Conservation (phyloP, 2,797 vertebrate genomes). For the Malacoraja senta region DNA sequence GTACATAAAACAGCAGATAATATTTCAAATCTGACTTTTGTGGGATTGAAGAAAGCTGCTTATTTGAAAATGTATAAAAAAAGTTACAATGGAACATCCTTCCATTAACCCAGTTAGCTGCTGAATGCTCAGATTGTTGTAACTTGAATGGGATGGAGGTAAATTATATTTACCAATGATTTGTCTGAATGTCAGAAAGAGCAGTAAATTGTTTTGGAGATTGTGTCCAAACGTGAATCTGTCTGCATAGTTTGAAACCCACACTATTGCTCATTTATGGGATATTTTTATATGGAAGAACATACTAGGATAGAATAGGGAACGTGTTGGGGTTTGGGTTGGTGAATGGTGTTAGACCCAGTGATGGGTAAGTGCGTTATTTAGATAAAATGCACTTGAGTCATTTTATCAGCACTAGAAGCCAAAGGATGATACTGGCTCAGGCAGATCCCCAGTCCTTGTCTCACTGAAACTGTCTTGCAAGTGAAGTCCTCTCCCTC, state of each 20-base stretch:
- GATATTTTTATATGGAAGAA: neutral
- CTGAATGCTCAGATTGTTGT: neutral
- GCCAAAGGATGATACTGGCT: too few species aligned
- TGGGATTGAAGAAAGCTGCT: neutral
- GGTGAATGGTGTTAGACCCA: too few species aligned
- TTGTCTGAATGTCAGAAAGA: neutral
- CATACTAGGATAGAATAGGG: too few species aligned
- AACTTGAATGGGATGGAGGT: neutral
- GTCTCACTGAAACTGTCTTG: too few species aligned
- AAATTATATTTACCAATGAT: neutral
- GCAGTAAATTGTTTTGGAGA: neutral
- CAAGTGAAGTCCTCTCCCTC: too few species aligned
- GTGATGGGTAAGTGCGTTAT: too few species aligned
- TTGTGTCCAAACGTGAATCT: neutral
- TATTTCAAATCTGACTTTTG: neutral
- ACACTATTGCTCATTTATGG: neutral
- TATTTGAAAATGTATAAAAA: neutral
- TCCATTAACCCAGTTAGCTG: neutral
- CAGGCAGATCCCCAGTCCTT: too few species aligned
- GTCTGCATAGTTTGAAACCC: neutral
- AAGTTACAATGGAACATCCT: neutral
- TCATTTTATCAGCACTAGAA: too few species aligned
- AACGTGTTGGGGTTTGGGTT: too few species aligned
- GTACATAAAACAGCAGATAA: neutral
- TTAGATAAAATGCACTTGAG: too few species aligned